These are phyloP conservation scores for Cryptocephalus primarius DNA, from an alignment of 2,888 invertebrate genomes.

Conservation along the genomic window DNA sequence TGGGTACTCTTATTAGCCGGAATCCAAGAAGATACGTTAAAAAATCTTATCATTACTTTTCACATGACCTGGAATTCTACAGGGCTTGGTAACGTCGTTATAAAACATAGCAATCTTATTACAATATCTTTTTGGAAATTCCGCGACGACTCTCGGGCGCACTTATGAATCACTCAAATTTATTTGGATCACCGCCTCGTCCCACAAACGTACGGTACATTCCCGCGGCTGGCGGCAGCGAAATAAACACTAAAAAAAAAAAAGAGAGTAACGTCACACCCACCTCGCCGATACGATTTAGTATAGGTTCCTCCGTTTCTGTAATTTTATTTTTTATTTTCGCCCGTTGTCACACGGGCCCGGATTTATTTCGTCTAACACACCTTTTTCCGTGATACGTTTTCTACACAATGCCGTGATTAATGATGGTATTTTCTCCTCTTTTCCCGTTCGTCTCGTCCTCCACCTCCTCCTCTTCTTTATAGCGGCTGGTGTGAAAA, in stretches of 20 bases:
- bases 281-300: slow-evolving; percentile 7
- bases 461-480: no score
- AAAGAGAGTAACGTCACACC: slow-evolving; percentile 2
- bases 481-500: no score
- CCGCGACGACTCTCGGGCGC: no score
- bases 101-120: no score
- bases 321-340: background rate
- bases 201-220: slow-evolving; percentile 3
- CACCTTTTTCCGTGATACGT: slow-evolving; percentile 2
- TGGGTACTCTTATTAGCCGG: no score
- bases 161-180: no score
- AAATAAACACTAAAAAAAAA: background rate
- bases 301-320: background rate
- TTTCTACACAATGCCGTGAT: slow-evolving; percentile 5
- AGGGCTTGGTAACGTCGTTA: no score
- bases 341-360: slow-evolving; percentile 2
- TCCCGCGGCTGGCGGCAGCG: slow-evolving; percentile 1
- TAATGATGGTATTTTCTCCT: background rate
- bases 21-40: no score
- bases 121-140: no score
- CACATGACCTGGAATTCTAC: no score
- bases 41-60: no score
- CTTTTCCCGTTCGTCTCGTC: no score
- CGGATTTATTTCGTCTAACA: slow-evolving; percentile 4
- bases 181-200: background rate